phyloP scores from a whole-genome alignment of 2,888 invertebrate species.

The Athalia rosae region DNA sequence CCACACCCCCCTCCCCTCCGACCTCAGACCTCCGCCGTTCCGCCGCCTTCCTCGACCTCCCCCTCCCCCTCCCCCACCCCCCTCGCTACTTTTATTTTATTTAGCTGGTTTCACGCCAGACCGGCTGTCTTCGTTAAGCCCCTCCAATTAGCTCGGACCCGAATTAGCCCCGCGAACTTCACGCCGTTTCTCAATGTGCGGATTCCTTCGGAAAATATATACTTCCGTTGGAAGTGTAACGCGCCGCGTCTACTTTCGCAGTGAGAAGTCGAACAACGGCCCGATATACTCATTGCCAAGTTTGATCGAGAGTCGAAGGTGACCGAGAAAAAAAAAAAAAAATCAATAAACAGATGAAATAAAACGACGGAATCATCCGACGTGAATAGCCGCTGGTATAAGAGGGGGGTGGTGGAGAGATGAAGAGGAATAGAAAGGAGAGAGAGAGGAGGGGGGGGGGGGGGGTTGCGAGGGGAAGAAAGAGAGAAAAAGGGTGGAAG shows the following conservation, averaged over 20 bases:
- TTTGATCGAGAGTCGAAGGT: too few relatives aligned
- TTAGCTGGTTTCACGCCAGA: constrained; percentile 26
- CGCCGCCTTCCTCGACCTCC: too few relatives aligned
- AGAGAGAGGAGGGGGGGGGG: too few relatives aligned
- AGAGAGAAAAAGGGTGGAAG: constrained; percentile 41
- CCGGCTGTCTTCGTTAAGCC: constrained; percentile 37
- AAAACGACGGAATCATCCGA: background rate
- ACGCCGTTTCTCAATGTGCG: background rate
- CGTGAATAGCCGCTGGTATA: too few relatives aligned
- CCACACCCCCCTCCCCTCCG: background rate
- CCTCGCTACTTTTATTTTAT: background rate
- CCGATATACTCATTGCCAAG: too few relatives aligned
- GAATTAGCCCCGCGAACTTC: constrained; percentile 27
- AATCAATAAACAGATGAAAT: background rate
- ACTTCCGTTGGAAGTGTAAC: background rate
- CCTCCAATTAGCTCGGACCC: constrained; percentile 39
- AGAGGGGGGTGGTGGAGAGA: too few relatives aligned
- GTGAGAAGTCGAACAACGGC: too few relatives aligned
- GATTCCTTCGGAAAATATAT: background rate
- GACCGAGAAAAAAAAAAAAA: too few relatives aligned
- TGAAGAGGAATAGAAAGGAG: too few relatives aligned
- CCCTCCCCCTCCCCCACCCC: background rate
- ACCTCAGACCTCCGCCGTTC: background rate
- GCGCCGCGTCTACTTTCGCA: constrained; percentile 4
- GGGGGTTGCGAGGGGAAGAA: constrained; percentile 28